phyloP scores from a whole-genome alignment of 2,113 vertebrate species.

The Pollachius pollachius region DNA sequence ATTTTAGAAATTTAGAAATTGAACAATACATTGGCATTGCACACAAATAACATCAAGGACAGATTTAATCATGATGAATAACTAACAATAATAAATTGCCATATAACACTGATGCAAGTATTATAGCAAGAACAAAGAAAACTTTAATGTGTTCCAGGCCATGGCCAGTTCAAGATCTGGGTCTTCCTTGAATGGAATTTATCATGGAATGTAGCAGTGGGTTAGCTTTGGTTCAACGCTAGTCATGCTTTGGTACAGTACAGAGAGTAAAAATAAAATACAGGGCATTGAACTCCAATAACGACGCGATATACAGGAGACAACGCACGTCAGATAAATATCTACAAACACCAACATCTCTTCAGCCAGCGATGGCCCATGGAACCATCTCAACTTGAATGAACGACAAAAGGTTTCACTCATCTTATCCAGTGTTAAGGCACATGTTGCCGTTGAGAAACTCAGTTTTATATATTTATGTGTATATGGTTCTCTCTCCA shows the following conservation, averaged over 20 bases:
- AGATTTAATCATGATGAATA: not conserved
- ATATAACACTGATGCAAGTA: not conserved
- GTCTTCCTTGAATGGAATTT: slow-evolving; percentile 24
- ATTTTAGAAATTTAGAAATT: not conserved
- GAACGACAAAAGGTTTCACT: too few relatives aligned
- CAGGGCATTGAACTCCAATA: too few relatives aligned
- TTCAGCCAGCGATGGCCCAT: too few relatives aligned
- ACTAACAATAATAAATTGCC: slow-evolving; percentile 1
- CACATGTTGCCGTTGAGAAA: slow-evolving; percentile 50
- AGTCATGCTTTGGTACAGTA: slow-evolving; percentile 25
- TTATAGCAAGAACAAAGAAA: not conserved
- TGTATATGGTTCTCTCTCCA: slow-evolving; percentile 26
- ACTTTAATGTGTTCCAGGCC: too few relatives aligned
- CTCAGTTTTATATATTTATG: slow-evolving; percentile 37
- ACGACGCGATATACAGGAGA: not conserved
- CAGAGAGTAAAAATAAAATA: not conserved
- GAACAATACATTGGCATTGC: not conserved
- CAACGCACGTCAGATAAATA: slow-evolving; percentile 32
- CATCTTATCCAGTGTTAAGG: slow-evolving; percentile 76
- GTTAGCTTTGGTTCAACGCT: slow-evolving; percentile 17
- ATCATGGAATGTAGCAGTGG: slow-evolving; percentile 35
- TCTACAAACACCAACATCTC: not conserved
- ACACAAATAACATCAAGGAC: not conserved
- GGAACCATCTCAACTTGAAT: too few relatives aligned
- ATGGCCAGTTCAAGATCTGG: not conserved